Percentiles rank a stretch among this genome's conserved stretches.
phyloP scores from a whole-genome alignment of 2,113 vertebrate genomes.

The Anhinga rufa region DNA sequence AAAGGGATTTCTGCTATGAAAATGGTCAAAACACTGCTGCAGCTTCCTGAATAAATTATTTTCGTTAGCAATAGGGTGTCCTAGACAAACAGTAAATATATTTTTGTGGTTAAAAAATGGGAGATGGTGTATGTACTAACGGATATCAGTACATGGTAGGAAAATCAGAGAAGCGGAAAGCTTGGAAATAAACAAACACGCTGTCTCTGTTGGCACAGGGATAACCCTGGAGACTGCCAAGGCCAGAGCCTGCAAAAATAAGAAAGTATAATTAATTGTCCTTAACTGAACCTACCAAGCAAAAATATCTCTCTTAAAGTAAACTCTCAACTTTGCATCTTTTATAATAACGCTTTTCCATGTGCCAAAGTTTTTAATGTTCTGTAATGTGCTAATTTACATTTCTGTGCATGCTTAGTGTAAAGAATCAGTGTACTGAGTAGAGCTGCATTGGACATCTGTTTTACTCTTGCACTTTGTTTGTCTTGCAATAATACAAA shows the following conservation, averaged over 20 bases:
- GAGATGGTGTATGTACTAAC: not conserved
- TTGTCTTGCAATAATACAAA: not conserved
- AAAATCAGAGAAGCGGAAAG: constrained; percentile 43
- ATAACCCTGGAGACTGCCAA: constrained; percentile 58
- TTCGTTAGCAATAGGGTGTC: not conserved
- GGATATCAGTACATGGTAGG: constrained; percentile 14
- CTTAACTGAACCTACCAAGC: constrained; percentile 40
- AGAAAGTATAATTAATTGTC: constrained; percentile 60
- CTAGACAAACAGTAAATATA: not conserved
- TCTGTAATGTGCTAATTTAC: not conserved
- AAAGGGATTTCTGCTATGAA: not conserved
- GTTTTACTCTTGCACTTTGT: not conserved
- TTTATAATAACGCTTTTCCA: not conserved
- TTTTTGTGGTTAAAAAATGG: not conserved
- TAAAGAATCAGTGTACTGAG: not conserved
- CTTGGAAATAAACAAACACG: constrained; percentile 38
- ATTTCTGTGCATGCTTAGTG: not conserved
- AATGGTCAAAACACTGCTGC: not conserved
- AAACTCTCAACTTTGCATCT: not conserved
- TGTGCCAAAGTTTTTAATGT: not conserved
- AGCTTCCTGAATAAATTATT: not conserved
- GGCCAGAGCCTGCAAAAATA: constrained; percentile 27
- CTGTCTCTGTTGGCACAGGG: constrained; percentile 45
- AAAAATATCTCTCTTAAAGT: not conserved
- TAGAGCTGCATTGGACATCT: not conserved